These are phyloP conservation scores for Mobula hypostoma DNA, from an alignment of 2,113 vertebrate genomes.

Conservation along the genomic window DNA sequence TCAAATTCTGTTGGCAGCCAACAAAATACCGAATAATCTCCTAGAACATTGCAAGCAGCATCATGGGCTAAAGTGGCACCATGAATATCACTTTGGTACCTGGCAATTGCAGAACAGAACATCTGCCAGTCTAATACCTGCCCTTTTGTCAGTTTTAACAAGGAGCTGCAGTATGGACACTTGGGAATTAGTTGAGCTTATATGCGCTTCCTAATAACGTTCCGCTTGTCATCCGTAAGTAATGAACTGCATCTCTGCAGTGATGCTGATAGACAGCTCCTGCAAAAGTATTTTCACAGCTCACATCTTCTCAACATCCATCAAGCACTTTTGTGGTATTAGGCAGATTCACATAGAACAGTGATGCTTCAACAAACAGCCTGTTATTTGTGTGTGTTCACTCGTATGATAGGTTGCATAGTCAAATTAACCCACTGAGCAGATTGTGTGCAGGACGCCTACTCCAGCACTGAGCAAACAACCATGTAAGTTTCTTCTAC, in stretches of 20 bases:
- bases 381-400: slow-evolving; percentile 19
- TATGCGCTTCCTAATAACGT: slow-evolving; percentile 18
- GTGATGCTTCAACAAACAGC: slow-evolving; percentile 4
- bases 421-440: slow-evolving; percentile 30
- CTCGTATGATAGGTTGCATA: slow-evolving; percentile 3
- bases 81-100: slow-evolving; percentile 26
- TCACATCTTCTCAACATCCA: slow-evolving; percentile 24
- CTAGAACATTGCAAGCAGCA: not conserved
- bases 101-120: slow-evolving; percentile 12
- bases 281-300: slow-evolving; percentile 30
- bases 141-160: slow-evolving; percentile 34
- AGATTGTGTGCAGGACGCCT: not conserved
- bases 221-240: slow-evolving; percentile 29
- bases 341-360: slow-evolving; percentile 17
- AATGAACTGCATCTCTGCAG: slow-evolving; percentile 26
- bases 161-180: not conserved
- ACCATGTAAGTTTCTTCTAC: not conserved
- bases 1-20: slow-evolving; percentile 24
- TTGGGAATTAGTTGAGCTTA: slow-evolving; percentile 32
- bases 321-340: slow-evolving; percentile 10
- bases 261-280: slow-evolving; percentile 31
- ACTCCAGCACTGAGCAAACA: not conserved
- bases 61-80: not conserved
- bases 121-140: slow-evolving; percentile 21
- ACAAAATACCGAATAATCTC: not conserved